These are phyloP conservation scores for Colius striatus DNA, from an alignment of 2,113 vertebrate species.

Conservation along the genomic window DNA sequence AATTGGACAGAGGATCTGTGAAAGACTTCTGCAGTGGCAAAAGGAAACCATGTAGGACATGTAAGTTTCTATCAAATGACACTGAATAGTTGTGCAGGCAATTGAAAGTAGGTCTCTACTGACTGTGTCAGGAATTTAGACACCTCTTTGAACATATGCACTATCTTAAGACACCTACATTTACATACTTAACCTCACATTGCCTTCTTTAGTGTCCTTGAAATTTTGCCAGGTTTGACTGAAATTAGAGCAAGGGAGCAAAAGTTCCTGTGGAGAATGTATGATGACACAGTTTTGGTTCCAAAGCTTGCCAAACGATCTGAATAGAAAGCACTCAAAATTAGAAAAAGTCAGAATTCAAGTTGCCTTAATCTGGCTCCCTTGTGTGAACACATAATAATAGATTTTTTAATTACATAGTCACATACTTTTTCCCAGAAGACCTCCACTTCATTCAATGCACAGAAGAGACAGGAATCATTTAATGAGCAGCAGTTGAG, in stretches of 20 bases:
- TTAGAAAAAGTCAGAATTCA: not conserved
- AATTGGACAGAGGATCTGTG: not conserved
- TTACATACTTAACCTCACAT: not conserved
- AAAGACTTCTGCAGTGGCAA: not conserved
- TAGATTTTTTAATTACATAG: constrained; percentile 38
- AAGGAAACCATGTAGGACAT: not conserved
- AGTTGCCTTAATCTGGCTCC: not conserved
- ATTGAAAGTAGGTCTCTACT: not conserved
- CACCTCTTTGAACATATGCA: not conserved
- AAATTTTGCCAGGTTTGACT: not conserved
- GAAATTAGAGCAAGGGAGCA: not conserved
- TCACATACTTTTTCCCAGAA: not conserved
- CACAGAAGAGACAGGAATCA: not conserved
- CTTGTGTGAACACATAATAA: not conserved
- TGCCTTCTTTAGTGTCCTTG: not conserved
- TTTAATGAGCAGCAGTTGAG: constrained; percentile 32
- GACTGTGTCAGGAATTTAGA: not conserved
- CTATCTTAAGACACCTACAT: not conserved
- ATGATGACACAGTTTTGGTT: not conserved
- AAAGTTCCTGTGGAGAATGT: not conserved
- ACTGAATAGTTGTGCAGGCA: not conserved
- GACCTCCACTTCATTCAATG: not conserved
- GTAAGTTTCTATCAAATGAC: not conserved
- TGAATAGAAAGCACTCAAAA: not conserved
- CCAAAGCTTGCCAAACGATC: not conserved